These are phyloP conservation scores for Heterodera carotae DNA, from an alignment of 1,140 invertebrate species.

Conservation along the genomic window DNA sequence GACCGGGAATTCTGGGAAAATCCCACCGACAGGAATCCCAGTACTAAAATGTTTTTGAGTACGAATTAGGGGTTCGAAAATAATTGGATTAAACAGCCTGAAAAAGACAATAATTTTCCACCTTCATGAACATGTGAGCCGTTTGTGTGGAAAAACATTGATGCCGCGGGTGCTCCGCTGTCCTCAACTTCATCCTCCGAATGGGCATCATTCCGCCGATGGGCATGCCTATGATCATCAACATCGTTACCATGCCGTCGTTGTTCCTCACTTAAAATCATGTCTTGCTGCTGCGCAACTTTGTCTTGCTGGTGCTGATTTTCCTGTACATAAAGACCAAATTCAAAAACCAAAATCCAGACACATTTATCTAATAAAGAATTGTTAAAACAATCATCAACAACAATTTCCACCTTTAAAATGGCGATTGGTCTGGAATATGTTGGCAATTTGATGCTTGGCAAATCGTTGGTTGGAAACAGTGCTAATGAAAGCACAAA, in stretches of 20 bases:
- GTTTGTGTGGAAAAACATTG: constrained; percentile 70
- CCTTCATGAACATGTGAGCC: constrained; percentile 70
- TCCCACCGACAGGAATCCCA: neutral
- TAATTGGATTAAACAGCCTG: neutral
- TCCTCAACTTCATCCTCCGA: constrained; percentile 71
- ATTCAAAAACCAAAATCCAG: constrained; percentile 9
- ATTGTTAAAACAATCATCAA: too few species aligned
- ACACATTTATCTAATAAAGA: too few species aligned
- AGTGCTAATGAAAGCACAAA: constrained; percentile 48
- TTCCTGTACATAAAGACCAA: neutral
- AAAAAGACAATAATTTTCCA: too few species aligned
- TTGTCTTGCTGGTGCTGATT: neutral
- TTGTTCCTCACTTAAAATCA: neutral
- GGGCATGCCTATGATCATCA: constrained; percentile 1
- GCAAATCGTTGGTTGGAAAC: constrained; percentile 36
- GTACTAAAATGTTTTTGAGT: neutral
- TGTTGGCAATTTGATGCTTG: constrained; percentile 24
- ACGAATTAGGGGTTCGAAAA: neutral
- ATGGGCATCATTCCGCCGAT: constrained; percentile 70
- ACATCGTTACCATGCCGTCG: too few species aligned
- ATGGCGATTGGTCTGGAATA: constrained; percentile 23
- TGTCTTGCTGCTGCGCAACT: neutral
- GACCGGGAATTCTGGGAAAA: neutral
- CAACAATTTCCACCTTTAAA: constrained; percentile 28
- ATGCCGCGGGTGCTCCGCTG: constrained; percentile 68